These are phyloP conservation scores for Meloidogyne hapla DNA, from an alignment of 1,140 invertebrate species.

Conservation along the genomic window DNA sequence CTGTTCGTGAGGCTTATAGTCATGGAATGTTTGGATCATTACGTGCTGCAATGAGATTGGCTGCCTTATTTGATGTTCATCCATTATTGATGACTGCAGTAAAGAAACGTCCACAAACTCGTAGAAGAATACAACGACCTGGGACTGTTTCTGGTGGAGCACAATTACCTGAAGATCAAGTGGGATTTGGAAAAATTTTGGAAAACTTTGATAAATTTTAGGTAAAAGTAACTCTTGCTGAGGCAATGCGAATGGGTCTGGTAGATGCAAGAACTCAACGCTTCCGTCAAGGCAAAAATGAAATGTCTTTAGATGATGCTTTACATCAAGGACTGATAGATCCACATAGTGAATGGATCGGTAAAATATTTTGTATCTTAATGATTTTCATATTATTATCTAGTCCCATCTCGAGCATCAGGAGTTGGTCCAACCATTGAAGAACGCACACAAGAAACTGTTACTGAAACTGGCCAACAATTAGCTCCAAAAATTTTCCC, in stretches of 20 bases:
- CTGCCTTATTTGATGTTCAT: slow-evolving; percentile 61
- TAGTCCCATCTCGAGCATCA: slow-evolving; percentile 71
- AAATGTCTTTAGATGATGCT: slow-evolving; percentile 78
- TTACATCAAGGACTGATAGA: slow-evolving; percentile 68
- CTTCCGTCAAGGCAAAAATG: slow-evolving; percentile 76
- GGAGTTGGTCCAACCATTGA: slow-evolving; percentile 66
- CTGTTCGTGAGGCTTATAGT: slow-evolving; percentile 81
- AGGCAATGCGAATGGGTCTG: slow-evolving; percentile 76
- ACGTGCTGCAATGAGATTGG: slow-evolving; percentile 75
- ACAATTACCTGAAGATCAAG: slow-evolving; percentile 72
- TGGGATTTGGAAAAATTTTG: slow-evolving; percentile 65
- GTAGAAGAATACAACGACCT: slow-evolving; percentile 68
- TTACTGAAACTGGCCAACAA: slow-evolving; percentile 68
- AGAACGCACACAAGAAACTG: slow-evolving; percentile 72
- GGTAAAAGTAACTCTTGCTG: slow-evolving; percentile 73
- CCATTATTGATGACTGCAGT: slow-evolving; percentile 53
- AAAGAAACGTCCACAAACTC: slow-evolving; percentile 77
- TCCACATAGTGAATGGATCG: slow-evolving; percentile 60
- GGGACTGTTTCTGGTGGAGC: slow-evolving; percentile 66
- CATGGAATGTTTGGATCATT: slow-evolving; percentile 79
- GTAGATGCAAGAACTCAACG: slow-evolving; percentile 77
- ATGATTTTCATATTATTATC: no score
- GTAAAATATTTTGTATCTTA: neutral
- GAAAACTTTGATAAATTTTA: slow-evolving; percentile 54
- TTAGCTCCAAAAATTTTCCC: slow-evolving; percentile 65